These are phyloP conservation scores for Dasysyrphus tricinctus DNA, from an alignment of 2,888 invertebrate species.

Conservation along the genomic window DNA sequence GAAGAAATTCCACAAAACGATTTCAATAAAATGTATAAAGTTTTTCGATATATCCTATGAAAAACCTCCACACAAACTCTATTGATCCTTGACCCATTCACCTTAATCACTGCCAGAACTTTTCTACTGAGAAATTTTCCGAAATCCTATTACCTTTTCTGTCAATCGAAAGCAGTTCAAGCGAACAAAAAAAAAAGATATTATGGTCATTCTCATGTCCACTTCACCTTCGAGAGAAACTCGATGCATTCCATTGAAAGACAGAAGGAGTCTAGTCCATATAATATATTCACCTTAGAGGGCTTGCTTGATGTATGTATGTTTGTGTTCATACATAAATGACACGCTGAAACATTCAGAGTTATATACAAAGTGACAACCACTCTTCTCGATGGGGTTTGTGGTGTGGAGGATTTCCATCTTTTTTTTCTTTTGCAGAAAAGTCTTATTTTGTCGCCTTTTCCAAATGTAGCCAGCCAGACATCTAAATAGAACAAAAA, in stretches of 20 bases:
- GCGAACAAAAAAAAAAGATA: not conserved
- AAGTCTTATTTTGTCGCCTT: constrained; percentile 6
- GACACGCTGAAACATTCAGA: constrained; percentile 42
- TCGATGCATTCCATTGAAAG: constrained; percentile 39
- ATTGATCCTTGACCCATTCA: constrained; percentile 13
- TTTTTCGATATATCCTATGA: not conserved
- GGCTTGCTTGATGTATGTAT: constrained; percentile 9
- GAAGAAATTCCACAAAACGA: not conserved
- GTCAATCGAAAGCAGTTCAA: constrained; percentile 21
- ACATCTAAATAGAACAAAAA: constrained; percentile 7
- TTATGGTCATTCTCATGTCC: not conserved
- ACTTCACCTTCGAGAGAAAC: not conserved
- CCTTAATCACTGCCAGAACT: constrained; percentile 15
- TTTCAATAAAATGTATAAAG: not conserved
- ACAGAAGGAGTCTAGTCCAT: not conserved
- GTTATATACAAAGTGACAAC: constrained; percentile 53
- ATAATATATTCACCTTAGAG: not conserved
- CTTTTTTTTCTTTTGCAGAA: not conserved
- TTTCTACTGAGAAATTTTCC: not conserved
- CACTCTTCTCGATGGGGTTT: constrained; percentile 48
- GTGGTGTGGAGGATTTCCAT: constrained; percentile 29
- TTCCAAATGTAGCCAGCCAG: constrained; percentile 10
- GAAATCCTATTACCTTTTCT: not conserved
- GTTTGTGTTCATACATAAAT: constrained; percentile 30
- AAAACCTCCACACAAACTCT: not conserved